Conservation (phyloP, 1,140 invertebrate genomes). For the Danaus melanippus region DNA sequence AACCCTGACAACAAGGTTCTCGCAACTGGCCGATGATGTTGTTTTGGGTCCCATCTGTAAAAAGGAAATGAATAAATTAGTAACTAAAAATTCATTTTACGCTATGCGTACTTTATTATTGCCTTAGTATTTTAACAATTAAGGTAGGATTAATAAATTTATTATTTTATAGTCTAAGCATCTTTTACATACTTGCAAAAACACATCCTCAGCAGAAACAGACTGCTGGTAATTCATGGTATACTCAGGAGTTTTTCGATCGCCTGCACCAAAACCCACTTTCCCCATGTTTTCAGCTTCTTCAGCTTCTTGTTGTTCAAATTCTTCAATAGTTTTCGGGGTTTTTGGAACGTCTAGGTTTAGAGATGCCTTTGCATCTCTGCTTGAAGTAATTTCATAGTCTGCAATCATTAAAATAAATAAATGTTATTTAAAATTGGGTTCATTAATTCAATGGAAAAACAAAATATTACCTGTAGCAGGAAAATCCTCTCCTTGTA, state of each 20-base stretch:
- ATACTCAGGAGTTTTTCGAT: slow-evolving; percentile 82
- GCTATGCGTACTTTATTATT: too few relatives aligned
- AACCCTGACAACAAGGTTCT: slow-evolving; percentile 85
- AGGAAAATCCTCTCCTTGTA: slow-evolving; percentile 52
- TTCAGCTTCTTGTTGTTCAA: slow-evolving; percentile 65
- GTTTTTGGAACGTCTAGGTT: slow-evolving; percentile 17
- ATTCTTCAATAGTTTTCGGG: slow-evolving; percentile 71
- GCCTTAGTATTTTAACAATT: too few relatives aligned
- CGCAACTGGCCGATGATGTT: slow-evolving; percentile 85
- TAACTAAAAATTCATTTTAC: too few relatives aligned
- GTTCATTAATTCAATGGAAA: neutral
- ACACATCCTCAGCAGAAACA: slow-evolving; percentile 89
- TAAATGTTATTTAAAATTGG: neutral
- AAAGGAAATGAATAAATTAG: neutral
- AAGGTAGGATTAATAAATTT: too few relatives aligned
- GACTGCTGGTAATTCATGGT: slow-evolving; percentile 88
- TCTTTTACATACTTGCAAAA: slow-evolving; percentile 76
- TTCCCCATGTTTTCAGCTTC: slow-evolving; percentile 58
- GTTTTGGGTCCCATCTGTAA: slow-evolving; percentile 88
- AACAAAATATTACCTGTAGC: slow-evolving; percentile 28
- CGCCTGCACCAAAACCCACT: slow-evolving; percentile 67
- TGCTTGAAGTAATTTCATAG: slow-evolving; percentile 50
- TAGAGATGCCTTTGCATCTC: slow-evolving; percentile 18
- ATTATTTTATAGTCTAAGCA: too few relatives aligned
- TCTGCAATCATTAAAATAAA: slow-evolving; percentile 24